Evolutionary conservation across 2,113 vertebrate genomes (phyloP), one percentile per base, ranked within the genome.

Genomic region (Salvelinus sp.): DNA sequence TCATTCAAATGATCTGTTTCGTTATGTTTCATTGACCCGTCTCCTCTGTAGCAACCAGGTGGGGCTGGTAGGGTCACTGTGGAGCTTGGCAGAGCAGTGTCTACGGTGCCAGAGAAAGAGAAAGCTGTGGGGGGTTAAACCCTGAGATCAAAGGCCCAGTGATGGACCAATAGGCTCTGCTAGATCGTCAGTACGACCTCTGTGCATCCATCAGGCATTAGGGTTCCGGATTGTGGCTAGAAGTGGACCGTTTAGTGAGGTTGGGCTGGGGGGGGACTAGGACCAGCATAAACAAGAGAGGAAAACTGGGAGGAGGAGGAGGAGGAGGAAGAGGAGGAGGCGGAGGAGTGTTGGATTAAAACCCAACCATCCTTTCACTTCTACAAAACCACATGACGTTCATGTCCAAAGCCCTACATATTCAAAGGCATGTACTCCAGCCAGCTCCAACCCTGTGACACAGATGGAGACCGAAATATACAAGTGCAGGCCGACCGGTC

Each of bases 391-490:
- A 82, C 91, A 91, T 20, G 70, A 82, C 82, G 87, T 79, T 88
- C 83, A 82, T 87, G 89, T 91, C 87, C 91, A 88, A 85, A 87
- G 89, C 81, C 83, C 84, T 86, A 81, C 86, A 83, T 87, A 86
- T 77, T 88, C 87, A 84, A 72, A 87, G 78, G 82, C 84, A 88
- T 89, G 86, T 85, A 88, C 79, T 70, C 73, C n/a, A 88, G 88
- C 85, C 80, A 76, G 83, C 86, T 87, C 85, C 69, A 82, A 86
- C 79, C 84, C 88, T n/a, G 84, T 85, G 84, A 90, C 88, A 91
- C 88, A 90, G 88, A 91, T 87, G 88, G 82, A 86, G 85, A 87
- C 83, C 87, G 87, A 91, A 92, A 90, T 91, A 87, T 88, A 87
- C 87, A 85, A 88, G 88, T 74, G 58, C 87, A 65, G 84, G 84